Conservation (phyloP, 2,797 vertebrate species). For the Gila robusta region DNA sequence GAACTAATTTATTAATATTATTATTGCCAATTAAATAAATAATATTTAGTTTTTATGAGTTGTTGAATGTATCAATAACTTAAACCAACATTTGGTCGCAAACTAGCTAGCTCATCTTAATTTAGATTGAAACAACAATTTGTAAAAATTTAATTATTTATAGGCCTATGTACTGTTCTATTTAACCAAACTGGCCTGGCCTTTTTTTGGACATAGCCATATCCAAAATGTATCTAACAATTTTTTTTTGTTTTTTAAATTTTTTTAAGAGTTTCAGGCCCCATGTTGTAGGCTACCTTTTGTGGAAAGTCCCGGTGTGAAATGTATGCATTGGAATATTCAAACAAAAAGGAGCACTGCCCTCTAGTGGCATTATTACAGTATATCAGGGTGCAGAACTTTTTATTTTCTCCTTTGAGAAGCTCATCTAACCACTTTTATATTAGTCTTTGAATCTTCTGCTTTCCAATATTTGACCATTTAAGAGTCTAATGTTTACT, state of each 20-base stretch:
- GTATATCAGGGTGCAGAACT: background rate
- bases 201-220: background rate
- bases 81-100: background rate
- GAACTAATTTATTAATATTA: background rate
- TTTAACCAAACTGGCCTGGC: background rate
- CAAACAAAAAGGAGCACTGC: constrained; percentile 15
- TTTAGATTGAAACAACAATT: background rate
- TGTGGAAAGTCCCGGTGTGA: background rate
- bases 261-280: background rate
- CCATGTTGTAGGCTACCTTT: background rate
- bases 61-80: background rate
- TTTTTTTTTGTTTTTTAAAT: background rate
- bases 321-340: background rate
- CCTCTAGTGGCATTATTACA: constrained; percentile 22
- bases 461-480: background rate
- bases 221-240: background rate
- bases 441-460: background rate
- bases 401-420: background rate
- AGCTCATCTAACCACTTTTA: background rate
- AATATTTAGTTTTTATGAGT: background rate
- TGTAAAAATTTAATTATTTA: background rate
- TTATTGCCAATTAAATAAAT: background rate
- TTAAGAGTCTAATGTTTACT: background rate
- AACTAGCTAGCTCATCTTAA: background rate
- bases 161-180: background rate